Conservation (phyloP, 2,113 vertebrate species). For the Gymnarchus niloticus region DNA sequence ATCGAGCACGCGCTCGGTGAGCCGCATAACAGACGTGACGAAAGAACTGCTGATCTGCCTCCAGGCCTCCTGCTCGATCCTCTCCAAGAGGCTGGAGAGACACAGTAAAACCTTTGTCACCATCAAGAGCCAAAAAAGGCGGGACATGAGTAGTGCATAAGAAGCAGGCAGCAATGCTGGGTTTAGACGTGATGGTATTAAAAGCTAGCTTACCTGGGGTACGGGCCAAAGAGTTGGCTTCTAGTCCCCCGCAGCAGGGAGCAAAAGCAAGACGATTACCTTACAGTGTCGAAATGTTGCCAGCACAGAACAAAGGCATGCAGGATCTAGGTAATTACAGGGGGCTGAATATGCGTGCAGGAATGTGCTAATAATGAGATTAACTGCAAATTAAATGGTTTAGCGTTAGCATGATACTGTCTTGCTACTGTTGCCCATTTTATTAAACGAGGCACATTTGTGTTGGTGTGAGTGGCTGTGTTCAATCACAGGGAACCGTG, state of each 20-base stretch:
- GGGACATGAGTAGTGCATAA: not conserved
- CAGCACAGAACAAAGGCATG: constrained; percentile 17
- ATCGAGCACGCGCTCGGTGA: constrained; percentile 96
- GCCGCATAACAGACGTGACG: constrained; percentile 87
- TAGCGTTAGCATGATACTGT: not conserved
- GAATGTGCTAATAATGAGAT: not conserved
- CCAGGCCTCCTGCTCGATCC: constrained; percentile 98
- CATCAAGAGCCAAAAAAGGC: not conserved
- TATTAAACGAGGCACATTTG: not conserved
- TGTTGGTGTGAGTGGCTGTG: not conserved
- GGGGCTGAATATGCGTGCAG: not conserved
- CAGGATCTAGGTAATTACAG: not conserved
- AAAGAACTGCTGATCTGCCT: constrained; percentile 92
- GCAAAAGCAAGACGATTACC: constrained; percentile 50
- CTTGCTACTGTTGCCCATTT: not conserved
- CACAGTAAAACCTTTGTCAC: not conserved
- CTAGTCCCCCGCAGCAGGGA: constrained; percentile 82
- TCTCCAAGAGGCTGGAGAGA: constrained; percentile 80
- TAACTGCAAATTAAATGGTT: not conserved
- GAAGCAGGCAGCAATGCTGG: not conserved
- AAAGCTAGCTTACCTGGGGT: constrained; percentile 82
- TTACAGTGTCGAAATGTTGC: not conserved
- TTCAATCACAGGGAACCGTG: not conserved
- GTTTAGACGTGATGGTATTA: not conserved
- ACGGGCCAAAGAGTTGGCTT: constrained; percentile 98